These are phyloP conservation scores for Lepidocyrtoides sp. DNA, from an alignment of 2,888 invertebrate species.

Conservation along the genomic window DNA sequence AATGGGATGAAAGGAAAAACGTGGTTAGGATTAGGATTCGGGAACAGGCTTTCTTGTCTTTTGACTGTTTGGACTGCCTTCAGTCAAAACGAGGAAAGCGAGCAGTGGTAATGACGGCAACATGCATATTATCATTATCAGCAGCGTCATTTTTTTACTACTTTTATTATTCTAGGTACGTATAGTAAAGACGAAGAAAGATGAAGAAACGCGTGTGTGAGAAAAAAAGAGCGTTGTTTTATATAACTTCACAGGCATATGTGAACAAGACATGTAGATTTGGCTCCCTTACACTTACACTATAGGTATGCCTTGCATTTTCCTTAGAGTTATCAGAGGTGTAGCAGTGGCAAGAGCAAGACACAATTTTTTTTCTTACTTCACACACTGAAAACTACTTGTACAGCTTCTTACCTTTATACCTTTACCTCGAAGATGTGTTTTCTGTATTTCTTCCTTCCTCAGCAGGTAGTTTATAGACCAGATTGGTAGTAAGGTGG, in stretches of 20 bases:
- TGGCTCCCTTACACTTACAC: background rate
- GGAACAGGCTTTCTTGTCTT: constrained; percentile 24
- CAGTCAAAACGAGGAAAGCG: constrained; percentile 50
- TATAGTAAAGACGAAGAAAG: background rate
- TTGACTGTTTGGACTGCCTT: constrained; percentile 59
- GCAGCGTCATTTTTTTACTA: constrained; percentile 62
- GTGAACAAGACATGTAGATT: background rate
- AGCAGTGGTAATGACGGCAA: background rate
- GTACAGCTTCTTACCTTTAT: constrained; percentile 16
- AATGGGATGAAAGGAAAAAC: constrained; percentile 67
- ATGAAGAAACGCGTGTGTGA: background rate
- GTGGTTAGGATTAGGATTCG: constrained; percentile 66
- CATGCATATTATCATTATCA: too few relatives aligned
- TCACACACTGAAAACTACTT: constrained; percentile 19
- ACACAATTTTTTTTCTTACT: constrained; percentile 33
- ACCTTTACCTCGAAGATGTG: constrained; percentile 18
- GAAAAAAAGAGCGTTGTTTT: constrained; percentile 50
- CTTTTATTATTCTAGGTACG: background rate
- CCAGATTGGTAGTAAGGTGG: constrained; percentile 10
- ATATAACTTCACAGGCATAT: background rate
- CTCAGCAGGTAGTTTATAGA: constrained; percentile 49
- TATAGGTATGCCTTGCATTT: background rate
- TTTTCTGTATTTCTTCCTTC: constrained; percentile 42
- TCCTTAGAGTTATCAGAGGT: background rate
- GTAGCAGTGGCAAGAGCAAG: constrained; percentile 5